Conservation (phyloP, 2,797 vertebrate genomes). For the Lagocephalus sceleratus region DNA sequence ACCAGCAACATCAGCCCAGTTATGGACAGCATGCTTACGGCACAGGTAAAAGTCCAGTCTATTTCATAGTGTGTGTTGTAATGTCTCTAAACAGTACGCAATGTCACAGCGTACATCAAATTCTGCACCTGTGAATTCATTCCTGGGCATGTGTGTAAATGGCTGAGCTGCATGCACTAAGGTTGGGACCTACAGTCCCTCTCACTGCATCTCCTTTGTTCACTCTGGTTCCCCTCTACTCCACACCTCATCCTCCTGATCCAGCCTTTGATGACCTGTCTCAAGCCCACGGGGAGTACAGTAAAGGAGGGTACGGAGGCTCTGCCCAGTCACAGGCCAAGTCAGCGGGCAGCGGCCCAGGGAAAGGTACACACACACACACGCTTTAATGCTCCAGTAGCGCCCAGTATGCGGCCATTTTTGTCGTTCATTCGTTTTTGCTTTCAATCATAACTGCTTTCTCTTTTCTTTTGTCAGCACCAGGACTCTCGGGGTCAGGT, state of each 20-base stretch:
- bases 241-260: constrained; percentile 39
- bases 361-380: constrained; percentile 85
- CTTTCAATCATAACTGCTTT: constrained; percentile 5
- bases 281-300: constrained; percentile 92
- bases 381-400: constrained; percentile 32
- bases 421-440: constrained; percentile 21
- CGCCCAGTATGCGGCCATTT: constrained; percentile 14
- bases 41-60: constrained; percentile 73
- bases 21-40: constrained; percentile 90
- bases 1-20: constrained; percentile 85
- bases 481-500: constrained; percentile 74
- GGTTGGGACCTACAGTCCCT: constrained; percentile 16
- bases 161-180: constrained; percentile 67
- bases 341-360: constrained; percentile 85
- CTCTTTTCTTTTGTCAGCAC: constrained; percentile 47
- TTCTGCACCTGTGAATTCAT: constrained; percentile 59
- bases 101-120: constrained; percentile 13
- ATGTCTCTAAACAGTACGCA: too few species aligned
- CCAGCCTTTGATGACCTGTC: constrained; percentile 95
- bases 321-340: constrained; percentile 92
- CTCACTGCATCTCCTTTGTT: constrained; percentile 25
- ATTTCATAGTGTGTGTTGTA: constrained; percentile 1
- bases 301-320: constrained; percentile 91
- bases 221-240: constrained; percentile 35
- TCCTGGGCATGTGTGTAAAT: constrained; percentile 3